A percentile compares a stretch with the other conserved stretches of the same genome.
Conservation (phyloP, 2,113 vertebrate genomes). For the Bothrops jararaca region DNA sequence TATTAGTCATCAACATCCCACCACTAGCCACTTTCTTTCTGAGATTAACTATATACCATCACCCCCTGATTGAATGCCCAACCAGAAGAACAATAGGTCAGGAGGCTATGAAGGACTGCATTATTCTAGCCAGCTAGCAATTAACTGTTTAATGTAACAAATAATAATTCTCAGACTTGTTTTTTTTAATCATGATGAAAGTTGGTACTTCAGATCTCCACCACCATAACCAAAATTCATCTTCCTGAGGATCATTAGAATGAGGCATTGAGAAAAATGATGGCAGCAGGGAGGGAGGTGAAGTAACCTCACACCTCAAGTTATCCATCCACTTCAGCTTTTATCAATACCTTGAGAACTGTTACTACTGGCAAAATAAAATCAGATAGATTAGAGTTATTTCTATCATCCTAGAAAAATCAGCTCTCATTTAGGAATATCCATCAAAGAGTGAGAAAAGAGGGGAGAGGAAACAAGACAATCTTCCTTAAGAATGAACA, state of each 20-base stretch:
- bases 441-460: background rate
- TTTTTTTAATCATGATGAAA: too few species aligned
- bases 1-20: too few species aligned
- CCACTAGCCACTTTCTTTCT: too few species aligned
- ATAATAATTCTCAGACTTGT: too few species aligned
- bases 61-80: too few species aligned
- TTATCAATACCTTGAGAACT: background rate
- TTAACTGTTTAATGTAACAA: too few species aligned
- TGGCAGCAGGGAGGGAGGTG: background rate
- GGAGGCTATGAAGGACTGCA: too few species aligned
- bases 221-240: too few species aligned
- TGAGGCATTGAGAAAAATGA: background rate
- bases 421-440: background rate
- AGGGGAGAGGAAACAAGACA: background rate
- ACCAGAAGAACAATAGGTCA: too few species aligned
- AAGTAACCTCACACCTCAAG: background rate
- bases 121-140: too few species aligned
- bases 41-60: too few species aligned
- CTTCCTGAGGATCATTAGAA: background rate
- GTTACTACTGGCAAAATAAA: slow-evolving; percentile 31
- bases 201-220: too few species aligned
- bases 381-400: slow-evolving; percentile 15
- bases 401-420: slow-evolving; percentile 25
- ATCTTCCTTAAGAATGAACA: background rate
- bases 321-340: background rate